These are phyloP conservation scores for Sebastes miniatus DNA, from an alignment of 2,797 vertebrate species.

Conservation along the genomic window DNA sequence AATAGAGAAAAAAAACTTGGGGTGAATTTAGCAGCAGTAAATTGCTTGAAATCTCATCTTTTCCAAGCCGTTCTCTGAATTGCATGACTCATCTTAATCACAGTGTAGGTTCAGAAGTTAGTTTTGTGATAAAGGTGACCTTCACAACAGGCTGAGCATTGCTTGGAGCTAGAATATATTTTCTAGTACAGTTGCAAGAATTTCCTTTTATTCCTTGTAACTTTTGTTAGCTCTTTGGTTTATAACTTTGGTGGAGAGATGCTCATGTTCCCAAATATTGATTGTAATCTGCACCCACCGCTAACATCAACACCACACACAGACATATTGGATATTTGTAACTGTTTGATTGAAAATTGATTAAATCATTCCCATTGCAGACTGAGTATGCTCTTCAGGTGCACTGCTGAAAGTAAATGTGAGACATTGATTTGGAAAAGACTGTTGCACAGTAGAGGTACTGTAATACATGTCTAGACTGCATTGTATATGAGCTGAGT, in stretches of 20 bases:
- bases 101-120: background rate
- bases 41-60: background rate
- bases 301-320: background rate
- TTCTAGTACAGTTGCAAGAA: background rate
- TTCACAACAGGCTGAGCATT: background rate
- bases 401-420: background rate
- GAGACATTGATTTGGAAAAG: background rate
- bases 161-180: background rate
- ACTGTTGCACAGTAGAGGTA: background rate
- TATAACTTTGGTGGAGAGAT: background rate
- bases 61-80: background rate
- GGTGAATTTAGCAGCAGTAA: background rate
- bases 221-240: background rate
- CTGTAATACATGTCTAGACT: background rate
- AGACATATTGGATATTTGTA: background rate
- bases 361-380: background rate
- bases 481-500: background rate
- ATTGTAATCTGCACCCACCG: background rate
- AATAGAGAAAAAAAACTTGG: background rate
- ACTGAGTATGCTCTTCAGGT: background rate
- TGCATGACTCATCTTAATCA: background rate
- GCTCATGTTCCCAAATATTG: background rate
- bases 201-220: background rate
- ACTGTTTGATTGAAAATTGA: background rate
- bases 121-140: background rate